Evolutionary conservation across 2,797 vertebrate genomes (phyloP), one percentile per base, ranked within the genome.

Genomic region (Eleutherodactylus coqui): DNA sequence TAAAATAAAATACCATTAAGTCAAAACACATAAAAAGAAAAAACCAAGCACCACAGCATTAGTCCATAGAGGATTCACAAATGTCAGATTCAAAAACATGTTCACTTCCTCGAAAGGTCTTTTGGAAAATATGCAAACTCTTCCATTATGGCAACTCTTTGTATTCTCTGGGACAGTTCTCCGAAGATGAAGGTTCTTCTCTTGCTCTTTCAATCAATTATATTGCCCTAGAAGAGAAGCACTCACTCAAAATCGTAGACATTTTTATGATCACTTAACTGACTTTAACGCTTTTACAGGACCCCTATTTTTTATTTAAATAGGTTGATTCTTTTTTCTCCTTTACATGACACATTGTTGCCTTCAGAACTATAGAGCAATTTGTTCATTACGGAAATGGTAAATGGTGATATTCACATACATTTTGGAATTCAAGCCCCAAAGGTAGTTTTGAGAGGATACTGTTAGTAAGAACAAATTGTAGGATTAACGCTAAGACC

Each of bases 191-290:
- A 87, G 75, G 53, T 70, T 75, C n/a, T 41, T 60, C 38, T 45
- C 51, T 64, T 45, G 53, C 82, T 29, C 76, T 51, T 75, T 87
- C 75, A 82, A 87, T 87, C 86, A 87, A 87, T 87, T 87, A 87
- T 79, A 84, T 79, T 79, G 55, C 82, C 43, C 76, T 41, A 69
- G 16, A 73, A 85, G 77, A 29, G 58, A 51, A 60, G 60, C 75
- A 62, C 47, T 88, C 83, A 77, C 43, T 88, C 86, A 88, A 85
- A 79, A 81, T 64, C 70, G 58, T 49, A 4, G 86, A 83, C 86
- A 27, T 79, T 87, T 87, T 87, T 87, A 87, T 87, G 51, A 69
- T 69, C 81, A 75, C 86, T 83, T 87, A 87, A 87, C 86, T 75
- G 82, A 87, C 86, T 87, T 87, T 77, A 62, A 79, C 67, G 86